Conservation (phyloP, 2,888 invertebrate species). For the Stenodera caucasica region DNA sequence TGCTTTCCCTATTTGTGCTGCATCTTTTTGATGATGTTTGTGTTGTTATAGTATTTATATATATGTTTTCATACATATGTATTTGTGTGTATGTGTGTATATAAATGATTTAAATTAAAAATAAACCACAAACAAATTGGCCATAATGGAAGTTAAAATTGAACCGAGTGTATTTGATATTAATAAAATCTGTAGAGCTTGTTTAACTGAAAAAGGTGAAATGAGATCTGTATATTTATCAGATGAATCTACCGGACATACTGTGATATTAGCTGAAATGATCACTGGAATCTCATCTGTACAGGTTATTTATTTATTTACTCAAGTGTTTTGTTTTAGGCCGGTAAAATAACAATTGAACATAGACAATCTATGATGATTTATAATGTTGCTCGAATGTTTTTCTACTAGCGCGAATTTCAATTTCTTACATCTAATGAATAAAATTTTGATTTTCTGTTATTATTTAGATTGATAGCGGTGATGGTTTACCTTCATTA, state of each 20-base stretch:
- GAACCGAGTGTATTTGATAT: constrained; percentile 51
- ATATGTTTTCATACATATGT: constrained; percentile 26
- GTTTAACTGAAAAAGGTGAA: constrained; percentile 55
- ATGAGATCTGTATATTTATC: constrained; percentile 56
- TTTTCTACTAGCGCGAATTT: too few relatives aligned
- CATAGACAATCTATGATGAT: too few relatives aligned
- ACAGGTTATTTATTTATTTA: too few relatives aligned
- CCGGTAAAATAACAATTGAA: too few relatives aligned
- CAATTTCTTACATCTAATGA: too few relatives aligned
- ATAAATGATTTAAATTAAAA: too few relatives aligned
- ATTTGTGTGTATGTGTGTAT: constrained; percentile 14
- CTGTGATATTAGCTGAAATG: constrained; percentile 56
- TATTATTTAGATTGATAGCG: too few relatives aligned
- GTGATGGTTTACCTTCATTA: constrained; percentile 52
- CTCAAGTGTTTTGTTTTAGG: too few relatives aligned
- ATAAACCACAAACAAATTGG: too few relatives aligned
- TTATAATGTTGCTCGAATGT: too few relatives aligned
- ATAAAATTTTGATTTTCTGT: too few relatives aligned
- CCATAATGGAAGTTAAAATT: constrained; percentile 49
- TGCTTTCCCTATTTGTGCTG: constrained; percentile 51
- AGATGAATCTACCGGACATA: constrained; percentile 52
- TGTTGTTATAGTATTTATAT: constrained; percentile 32
- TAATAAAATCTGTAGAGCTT: constrained; percentile 57
- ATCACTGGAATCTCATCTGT: constrained; percentile 54
- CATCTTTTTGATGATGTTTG: constrained; percentile 47